These are phyloP conservation scores for Microtus pennsylvanicus DNA, from an alignment of 2,113 vertebrate species.

Conservation along the genomic window DNA sequence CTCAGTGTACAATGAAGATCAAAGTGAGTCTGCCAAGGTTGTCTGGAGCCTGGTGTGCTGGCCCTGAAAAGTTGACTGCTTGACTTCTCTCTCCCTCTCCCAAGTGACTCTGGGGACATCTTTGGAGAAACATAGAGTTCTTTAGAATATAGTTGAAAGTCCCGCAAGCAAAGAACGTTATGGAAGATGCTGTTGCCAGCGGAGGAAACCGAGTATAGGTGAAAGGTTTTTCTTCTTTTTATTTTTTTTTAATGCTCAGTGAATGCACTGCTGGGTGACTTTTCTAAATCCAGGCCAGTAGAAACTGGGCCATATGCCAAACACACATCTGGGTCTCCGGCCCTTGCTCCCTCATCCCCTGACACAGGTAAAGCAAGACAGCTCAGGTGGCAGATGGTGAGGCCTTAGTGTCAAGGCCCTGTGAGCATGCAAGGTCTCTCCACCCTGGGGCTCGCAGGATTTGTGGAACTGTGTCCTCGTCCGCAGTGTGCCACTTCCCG, in stretches of 20 bases:
- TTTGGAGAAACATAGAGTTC: not conserved
- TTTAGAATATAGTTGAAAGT: not conserved
- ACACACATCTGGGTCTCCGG: not conserved
- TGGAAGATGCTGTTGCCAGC: not conserved
- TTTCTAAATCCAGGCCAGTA: not conserved
- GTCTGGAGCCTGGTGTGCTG: not conserved
- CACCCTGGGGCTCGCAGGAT: not conserved
- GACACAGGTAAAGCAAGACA: not conserved
- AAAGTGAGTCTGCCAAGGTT: not conserved
- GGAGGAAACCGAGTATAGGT: not conserved
- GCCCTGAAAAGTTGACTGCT: not conserved
- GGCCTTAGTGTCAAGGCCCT: not conserved
- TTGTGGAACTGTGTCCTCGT: not conserved
- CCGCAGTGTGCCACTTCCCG: not conserved
- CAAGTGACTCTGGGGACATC: not conserved
- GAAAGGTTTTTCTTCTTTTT: not conserved
- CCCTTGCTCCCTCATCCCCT: not conserved
- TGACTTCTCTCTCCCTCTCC: not conserved
- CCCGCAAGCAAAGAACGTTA: not conserved
- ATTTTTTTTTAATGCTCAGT: not conserved
- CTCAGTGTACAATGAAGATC: constrained; percentile 5
- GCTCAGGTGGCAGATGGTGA: not conserved
- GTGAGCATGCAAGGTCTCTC: not conserved
- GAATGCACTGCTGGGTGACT: not conserved
- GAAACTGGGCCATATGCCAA: not conserved